A percentile compares a stretch with the other conserved stretches of the same genome.
phyloP scores from a whole-genome alignment of 2,113 vertebrate genomes.

The Corynorhinus townsendii region DNA sequence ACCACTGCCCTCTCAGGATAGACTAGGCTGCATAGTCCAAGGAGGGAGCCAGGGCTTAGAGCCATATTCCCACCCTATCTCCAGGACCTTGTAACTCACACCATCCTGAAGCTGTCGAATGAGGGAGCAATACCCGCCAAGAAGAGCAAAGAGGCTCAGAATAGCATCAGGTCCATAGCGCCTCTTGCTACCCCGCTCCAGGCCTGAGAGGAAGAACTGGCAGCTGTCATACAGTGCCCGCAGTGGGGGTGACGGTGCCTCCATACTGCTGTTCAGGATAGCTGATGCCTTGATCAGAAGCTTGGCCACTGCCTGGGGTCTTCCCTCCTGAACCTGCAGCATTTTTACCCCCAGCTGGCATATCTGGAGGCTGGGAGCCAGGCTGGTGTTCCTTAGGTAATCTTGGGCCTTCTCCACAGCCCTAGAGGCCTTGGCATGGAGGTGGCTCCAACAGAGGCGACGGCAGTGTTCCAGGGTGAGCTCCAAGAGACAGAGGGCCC shows the following conservation, averaged over 20 bases:
- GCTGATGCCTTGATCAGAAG: constrained; percentile 75
- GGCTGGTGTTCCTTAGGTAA: constrained; percentile 27
- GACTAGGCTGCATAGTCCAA: neutral
- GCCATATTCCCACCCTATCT: neutral
- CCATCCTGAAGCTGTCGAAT: constrained; percentile 68
- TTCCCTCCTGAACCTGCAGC: constrained; percentile 46
- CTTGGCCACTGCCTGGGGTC: neutral
- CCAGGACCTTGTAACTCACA: constrained; percentile 63
- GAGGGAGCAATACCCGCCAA: constrained; percentile 78
- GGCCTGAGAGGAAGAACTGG: constrained; percentile 79
- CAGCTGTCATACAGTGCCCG: constrained; percentile 82
- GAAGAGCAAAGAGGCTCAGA: constrained; percentile 82
- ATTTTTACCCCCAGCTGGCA: constrained; percentile 78
- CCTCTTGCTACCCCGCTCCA: constrained; percentile 60
- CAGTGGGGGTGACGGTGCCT: neutral
- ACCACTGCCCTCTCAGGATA: neutral
- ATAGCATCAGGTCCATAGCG: constrained; percentile 62
- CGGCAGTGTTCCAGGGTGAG: constrained; percentile 80
- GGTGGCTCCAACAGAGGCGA: constrained; percentile 80
- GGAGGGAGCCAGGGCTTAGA: neutral
- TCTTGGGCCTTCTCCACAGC: constrained; percentile 52
- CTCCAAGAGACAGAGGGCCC: constrained; percentile 77
- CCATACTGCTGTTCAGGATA: neutral
- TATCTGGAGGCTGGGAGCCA: constrained; percentile 1
- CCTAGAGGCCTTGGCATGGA: constrained; percentile 62